A percentile compares a stretch with the other conserved stretches of the same genome.
Evolutionary conservation across 1,140 invertebrate genomes (phyloP).

Genomic region (Atta texana): DNA sequence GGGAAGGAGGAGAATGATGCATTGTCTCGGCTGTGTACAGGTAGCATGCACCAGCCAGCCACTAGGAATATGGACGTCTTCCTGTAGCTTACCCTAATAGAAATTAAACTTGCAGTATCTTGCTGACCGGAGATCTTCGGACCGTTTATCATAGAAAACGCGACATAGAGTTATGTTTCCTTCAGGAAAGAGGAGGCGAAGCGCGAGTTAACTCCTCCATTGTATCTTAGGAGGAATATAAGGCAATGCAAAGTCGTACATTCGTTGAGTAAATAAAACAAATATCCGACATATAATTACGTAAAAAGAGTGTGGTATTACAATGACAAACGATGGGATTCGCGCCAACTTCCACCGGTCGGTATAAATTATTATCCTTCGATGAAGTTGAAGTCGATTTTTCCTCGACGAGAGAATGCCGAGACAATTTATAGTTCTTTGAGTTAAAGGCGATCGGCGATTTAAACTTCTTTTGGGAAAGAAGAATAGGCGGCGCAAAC

Average conservation of each 20-base stretch:
- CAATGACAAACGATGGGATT: constrained; percentile 45
- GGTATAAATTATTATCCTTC: constrained; percentile 49
- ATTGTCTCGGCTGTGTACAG: constrained; percentile 56
- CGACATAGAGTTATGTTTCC: constrained; percentile 47
- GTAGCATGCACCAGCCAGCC: constrained; percentile 52
- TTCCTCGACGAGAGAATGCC: constrained; percentile 16
- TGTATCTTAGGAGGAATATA: constrained; percentile 4
- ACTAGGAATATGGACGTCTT: constrained; percentile 62
- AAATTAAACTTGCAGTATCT: constrained; percentile 65
- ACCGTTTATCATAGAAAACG: constrained; percentile 58
- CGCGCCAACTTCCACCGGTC: constrained; percentile 30
- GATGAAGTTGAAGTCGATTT: constrained; percentile 56
- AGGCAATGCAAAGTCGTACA: constrained; percentile 1
- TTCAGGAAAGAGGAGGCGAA: background rate
- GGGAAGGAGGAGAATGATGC: constrained; percentile 62
- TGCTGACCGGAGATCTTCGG: constrained; percentile 52
- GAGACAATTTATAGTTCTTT: constrained; percentile 44
- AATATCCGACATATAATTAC: constrained; percentile 42
- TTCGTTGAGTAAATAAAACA: constrained; percentile 30
- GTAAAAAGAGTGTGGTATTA: constrained; percentile 13
- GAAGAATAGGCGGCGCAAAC: constrained; percentile 24
- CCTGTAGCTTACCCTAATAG: constrained; percentile 59
- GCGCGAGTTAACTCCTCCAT: constrained; percentile 42
- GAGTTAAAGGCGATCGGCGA: constrained; percentile 41
- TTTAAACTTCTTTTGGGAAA: constrained; percentile 33